These are phyloP conservation scores for Pachymerium ferrugineum DNA, from an alignment of 2,888 invertebrate species.

Conservation along the genomic window DNA sequence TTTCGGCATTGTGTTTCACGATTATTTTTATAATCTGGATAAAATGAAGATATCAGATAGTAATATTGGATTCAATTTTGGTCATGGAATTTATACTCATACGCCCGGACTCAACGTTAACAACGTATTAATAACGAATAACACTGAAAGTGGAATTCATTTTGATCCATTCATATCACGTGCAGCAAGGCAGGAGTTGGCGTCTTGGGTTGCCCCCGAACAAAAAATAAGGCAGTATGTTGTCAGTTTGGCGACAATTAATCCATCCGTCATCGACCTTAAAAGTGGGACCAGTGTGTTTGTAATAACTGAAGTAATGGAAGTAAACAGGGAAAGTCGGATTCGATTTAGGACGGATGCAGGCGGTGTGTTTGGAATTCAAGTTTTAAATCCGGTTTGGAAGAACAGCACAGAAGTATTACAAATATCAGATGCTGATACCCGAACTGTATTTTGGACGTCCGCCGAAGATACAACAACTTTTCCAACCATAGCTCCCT, in stretches of 20 bases:
- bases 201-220: not conserved
- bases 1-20: conserved; percentile 47
- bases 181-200: not conserved
- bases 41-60: not conserved
- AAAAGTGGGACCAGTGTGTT: not conserved
- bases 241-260: not conserved
- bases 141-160: conserved; percentile 77
- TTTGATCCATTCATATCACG: conserved; percentile 69
- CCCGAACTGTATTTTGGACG: not conserved
- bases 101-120: conserved; percentile 62
- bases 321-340: not conserved
- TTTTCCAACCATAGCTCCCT: not conserved
- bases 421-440: not conserved
- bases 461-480: not conserved
- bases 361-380: conserved; percentile 31
- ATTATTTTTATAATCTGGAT: not conserved
- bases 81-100: conserved; percentile 83
- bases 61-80: conserved; percentile 58
- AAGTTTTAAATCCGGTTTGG: conserved; percentile 18
- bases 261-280: not conserved
- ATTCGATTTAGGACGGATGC: not conserved
- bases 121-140: conserved; percentile 73
- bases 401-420: not conserved
- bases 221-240: not conserved
- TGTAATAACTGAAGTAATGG: not conserved